A percentile compares a stretch with the other conserved stretches of the same genome.
These are phyloP conservation scores for Phorcus lineatus DNA, from an alignment of 2,888 invertebrate species.

Conservation along the genomic window DNA sequence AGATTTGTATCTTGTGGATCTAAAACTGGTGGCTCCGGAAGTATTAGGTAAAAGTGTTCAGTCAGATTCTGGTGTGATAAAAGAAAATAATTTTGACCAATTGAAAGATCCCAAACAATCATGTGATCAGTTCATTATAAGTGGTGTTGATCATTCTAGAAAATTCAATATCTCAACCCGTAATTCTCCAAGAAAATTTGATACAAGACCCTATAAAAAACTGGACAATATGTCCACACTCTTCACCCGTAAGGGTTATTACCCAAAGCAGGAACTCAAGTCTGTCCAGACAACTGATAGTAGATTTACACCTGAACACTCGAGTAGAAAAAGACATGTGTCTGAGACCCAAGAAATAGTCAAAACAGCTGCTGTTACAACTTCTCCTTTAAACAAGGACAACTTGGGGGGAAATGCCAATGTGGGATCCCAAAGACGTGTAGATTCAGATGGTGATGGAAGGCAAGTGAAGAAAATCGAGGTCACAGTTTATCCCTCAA, in stretches of 20 bases:
- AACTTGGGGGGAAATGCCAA: too few relatives aligned
- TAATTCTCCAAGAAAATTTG: conserved; percentile 51
- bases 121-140: neutral
- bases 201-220: conserved; percentile 44
- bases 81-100: neutral
- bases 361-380: too few relatives aligned
- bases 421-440: too few relatives aligned
- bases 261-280: conserved; percentile 26
- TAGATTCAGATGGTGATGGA: too few relatives aligned
- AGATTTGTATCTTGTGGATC: conserved; percentile 52
- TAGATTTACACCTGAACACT: neutral
- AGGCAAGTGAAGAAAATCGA: too few relatives aligned
- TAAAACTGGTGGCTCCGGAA: conserved; percentile 54
- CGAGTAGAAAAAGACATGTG: neutral
- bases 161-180: conserved; percentile 54
- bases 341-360: neutral
- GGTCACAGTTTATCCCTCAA: neutral
- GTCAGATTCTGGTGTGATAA: neutral
- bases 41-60: neutral
- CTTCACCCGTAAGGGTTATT: conserved; percentile 40
- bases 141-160: neutral
- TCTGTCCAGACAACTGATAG: neutral
- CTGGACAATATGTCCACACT: conserved; percentile 31
- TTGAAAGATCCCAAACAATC: neutral
- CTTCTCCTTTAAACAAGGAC: too few relatives aligned